These are phyloP conservation scores for Ornithorhynchus anatinus DNA, from an alignment of 2,113 vertebrate genomes.

Conservation along the genomic window DNA sequence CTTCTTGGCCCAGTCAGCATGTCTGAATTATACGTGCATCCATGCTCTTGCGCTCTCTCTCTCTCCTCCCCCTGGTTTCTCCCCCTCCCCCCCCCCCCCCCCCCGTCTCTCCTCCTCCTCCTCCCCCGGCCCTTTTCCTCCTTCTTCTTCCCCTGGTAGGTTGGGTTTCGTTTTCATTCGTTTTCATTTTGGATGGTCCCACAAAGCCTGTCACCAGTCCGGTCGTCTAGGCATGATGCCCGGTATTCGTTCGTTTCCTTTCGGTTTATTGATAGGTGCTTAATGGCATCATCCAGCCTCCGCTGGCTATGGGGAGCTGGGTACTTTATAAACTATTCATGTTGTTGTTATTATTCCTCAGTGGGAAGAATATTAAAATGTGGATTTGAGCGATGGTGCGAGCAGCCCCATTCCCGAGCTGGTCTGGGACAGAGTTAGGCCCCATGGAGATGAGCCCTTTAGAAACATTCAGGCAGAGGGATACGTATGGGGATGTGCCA, in stretches of 20 bases:
- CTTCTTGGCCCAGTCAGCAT: slow-evolving; percentile 7
- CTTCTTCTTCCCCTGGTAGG: neutral
- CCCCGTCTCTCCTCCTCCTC: too few relatives aligned
- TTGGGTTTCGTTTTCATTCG: neutral
- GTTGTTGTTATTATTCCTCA: neutral
- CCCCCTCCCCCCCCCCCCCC: too few relatives aligned
- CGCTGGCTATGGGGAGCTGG: neutral
- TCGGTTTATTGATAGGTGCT: neutral
- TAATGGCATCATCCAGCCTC: neutral
- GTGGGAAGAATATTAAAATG: neutral
- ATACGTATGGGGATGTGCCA: neutral
- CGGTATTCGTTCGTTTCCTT: neutral
- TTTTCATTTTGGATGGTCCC: neutral
- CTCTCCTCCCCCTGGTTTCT: too few relatives aligned
- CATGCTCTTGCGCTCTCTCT: too few relatives aligned
- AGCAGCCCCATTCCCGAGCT: neutral
- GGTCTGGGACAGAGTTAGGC: neutral
- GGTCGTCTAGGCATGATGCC: slow-evolving; percentile 3
- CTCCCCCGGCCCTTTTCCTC: too few relatives aligned
- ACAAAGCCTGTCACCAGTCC: neutral
- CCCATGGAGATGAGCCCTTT: neutral
- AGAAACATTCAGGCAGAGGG: neutral
- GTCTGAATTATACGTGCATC: too few relatives aligned
- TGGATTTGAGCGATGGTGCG: neutral
- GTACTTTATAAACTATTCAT: neutral